A percentile compares a stretch with the other conserved stretches of the same genome.
Conservation (phyloP, 2,888 invertebrate genomes). For the Mythimna ferrago region DNA sequence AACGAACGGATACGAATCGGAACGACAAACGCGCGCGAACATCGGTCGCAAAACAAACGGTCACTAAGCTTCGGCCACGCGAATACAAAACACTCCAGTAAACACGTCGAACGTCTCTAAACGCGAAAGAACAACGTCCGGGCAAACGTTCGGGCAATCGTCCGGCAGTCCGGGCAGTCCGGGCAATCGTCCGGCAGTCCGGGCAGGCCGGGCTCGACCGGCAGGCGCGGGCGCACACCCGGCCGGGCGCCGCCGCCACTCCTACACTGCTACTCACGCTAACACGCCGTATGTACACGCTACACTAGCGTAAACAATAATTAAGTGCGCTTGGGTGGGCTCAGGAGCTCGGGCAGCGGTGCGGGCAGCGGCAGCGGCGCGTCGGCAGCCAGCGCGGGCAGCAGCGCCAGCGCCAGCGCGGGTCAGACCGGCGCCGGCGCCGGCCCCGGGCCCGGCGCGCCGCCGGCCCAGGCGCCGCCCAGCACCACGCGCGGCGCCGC, state of each 20-base stretch:
- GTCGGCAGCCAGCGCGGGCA: conserved; percentile 88
- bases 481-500: conserved; percentile 97
- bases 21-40: conserved; percentile 82
- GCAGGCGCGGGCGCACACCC: conserved; percentile 51
- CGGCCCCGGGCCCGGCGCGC: conserved; percentile 96
- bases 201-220: conserved; percentile 66
- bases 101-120: conserved; percentile 83
- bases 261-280: conserved; percentile 72
- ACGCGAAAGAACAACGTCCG: conserved; percentile 81
- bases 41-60: conserved; percentile 88
- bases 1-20: conserved; percentile 75
- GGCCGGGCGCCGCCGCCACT: conserved; percentile 76
- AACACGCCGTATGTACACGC: conserved; percentile 72
- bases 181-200: conserved; percentile 71
- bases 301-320: conserved; percentile 85
- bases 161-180: conserved; percentile 72
- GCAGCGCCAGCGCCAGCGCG: conserved; percentile 90
- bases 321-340: conserved; percentile 88
- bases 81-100: conserved; percentile 87
- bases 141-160: conserved; percentile 44
- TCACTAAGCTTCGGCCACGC: conserved; percentile 88
- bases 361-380: conserved; percentile 89
- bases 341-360: conserved; percentile 89
- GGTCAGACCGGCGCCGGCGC: conserved; percentile 93
- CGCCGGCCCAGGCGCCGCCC: conserved; percentile 92